Conservation (phyloP, 2,113 vertebrate genomes). For the Bothrops jararaca region DNA sequence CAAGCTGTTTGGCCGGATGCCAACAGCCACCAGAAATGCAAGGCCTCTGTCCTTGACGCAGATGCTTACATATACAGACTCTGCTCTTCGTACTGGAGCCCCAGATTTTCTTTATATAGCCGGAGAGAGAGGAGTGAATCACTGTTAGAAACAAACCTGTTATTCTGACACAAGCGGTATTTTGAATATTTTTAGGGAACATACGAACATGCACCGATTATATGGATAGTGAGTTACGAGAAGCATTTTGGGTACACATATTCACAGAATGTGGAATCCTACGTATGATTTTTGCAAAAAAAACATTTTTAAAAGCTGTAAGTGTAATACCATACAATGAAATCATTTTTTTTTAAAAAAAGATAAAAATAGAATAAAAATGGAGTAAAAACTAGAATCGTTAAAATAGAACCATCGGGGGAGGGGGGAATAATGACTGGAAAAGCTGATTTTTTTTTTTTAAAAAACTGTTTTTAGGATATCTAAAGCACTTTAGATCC, state of each 20-base stretch:
- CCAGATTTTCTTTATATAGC: neutral
- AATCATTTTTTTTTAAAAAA: accelerated
- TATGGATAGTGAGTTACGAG: neutral
- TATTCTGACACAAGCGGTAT: neutral
- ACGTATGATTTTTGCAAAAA: neutral
- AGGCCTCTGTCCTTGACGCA: constrained; percentile 13
- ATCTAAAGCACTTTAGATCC: neutral
- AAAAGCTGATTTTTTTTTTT: neutral
- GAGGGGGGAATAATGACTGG: neutral
- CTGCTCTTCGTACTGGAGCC: neutral
- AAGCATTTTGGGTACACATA: neutral
- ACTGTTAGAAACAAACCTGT: neutral
- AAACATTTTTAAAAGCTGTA: neutral
- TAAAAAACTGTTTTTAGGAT: neutral
- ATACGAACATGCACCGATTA: neutral
- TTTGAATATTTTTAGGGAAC: neutral
- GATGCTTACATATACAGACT: neutral
- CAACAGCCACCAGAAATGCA: constrained; percentile 5
- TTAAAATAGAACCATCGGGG: neutral
- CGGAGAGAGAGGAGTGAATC: neutral
- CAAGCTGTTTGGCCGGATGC: neutral
- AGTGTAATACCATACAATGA: neutral
- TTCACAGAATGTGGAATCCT: neutral
- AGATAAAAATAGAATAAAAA: neutral
- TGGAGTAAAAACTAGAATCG: neutral